Evolutionary conservation across 2,888 invertebrate species (phyloP), one percentile per base, ranked within the genome.

Genomic region (Timema podura): DNA sequence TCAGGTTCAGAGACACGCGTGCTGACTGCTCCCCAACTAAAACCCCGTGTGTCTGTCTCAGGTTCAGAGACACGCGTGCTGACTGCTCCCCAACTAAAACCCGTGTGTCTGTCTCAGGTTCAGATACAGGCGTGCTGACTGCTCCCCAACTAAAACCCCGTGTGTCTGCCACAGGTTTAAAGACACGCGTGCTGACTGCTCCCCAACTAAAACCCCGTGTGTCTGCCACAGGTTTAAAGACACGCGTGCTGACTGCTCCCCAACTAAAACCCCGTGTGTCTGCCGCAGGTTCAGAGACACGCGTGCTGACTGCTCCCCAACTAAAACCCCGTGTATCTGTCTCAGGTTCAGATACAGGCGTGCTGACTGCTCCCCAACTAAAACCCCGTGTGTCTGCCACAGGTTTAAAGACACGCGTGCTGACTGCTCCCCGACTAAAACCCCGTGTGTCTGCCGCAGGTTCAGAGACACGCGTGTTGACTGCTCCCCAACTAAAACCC

Each of bases 251-350:
- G 30, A 30, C 30, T 30, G 30, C 3, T 30, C 30, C 30, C 30
- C 30, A 30, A 30, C 30, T 30, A 30, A 30, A 30, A 30, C 1
- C 30, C 30, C 30, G 61, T 10, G 44, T 65, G 6, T 65, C 30
- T 54, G 44, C 71, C 69, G n/a, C 78, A 93, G 93, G 78, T 94
- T 94, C 81, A 90, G 94, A 30, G 93, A 94, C 79, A 92, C 93
- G 16, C 30, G 30, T 30, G 30, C 3, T 30, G 30, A 30, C 30
- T 30, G 30, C 3, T 30, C 30, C 30, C 30, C 30, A 30, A 30
- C 30, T 30, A 30, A 30, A 30, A 30, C 1, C 30, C 30, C 30
- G 61, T 10, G 44, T 65, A 1, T 65, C 30, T 54, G 44, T 70
- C 69, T n/a, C 78, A 93, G 93, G 78, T 94, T 94, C 81, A 90